Evolutionary conservation across 2,888 invertebrate species (phyloP), one percentile per base, ranked within the genome.

Genomic region (Sarcophaga caerulescens): DNA sequence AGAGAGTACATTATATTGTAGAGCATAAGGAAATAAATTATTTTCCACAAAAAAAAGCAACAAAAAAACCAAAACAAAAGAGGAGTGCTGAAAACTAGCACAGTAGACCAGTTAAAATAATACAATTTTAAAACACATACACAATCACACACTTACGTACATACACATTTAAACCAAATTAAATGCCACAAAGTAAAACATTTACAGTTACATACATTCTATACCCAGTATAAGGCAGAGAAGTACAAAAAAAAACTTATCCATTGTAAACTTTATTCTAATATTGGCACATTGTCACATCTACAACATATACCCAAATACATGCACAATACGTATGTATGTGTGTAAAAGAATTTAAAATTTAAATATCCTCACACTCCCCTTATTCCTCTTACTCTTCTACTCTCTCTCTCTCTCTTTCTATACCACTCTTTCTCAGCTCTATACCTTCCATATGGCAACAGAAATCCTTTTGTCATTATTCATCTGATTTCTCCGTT

Each of bases 401-500:
- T 25, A 25, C 25, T 25, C 25, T 6, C 25, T 25, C 35, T 8
- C 3, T 57, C 23, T 23, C 23, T n/a, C n/a, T 25, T 3, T 25
- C 35, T 8, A 35, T 57, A 60, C 69, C 19, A 11, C 35, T 63
- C 11, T 17, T 59, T 25, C 5, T 25, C 5, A 35, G 0, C 52
- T 52, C 4, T 52, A 4, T 21, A 57, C 12, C 57, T 21, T 12
- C n/a, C 59, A 69, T 74, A 19, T 65, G 77, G 69, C 17, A 52
- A 17, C 52, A 60, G 63, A 73, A 73, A 70, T 65, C 65, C 68
- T 68, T 78, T 74, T 78, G 70, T 78, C 77, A 69, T 65, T 63
- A 81, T 63, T 70, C 78, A 78, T 78, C 77, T 81, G 77, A 57
- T 78, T 78, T 75, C 78, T 73, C 68, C 77, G n/a, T 25, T 85